Conservation (phyloP, 2,888 invertebrate genomes). For the Choristoneura rosaceana region DNA sequence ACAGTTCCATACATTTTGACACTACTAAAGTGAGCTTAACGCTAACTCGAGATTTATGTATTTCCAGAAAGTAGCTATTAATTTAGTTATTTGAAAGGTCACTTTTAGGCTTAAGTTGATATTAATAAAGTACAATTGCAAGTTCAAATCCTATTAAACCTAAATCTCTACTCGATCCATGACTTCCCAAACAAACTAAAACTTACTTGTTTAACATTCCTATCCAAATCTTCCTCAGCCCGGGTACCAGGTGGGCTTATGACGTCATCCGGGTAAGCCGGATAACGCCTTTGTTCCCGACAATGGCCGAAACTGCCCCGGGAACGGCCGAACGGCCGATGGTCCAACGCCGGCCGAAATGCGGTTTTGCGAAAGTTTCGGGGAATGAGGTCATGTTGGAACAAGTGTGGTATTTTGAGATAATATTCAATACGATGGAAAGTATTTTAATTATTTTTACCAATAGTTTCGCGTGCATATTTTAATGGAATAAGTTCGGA, state of each 20-base stretch:
- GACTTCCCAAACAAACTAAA: neutral
- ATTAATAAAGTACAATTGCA: neutral
- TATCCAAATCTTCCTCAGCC: constrained; percentile 19
- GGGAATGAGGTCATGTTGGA: constrained; percentile 1
- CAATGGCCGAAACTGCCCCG: neutral
- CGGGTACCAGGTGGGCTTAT: constrained; percentile 52
- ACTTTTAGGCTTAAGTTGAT: no score
- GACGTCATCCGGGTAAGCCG: constrained; percentile 56
- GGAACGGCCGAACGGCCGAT: neutral
- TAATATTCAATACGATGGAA: no score
- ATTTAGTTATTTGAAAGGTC: no score
- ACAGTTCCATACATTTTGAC: no score
- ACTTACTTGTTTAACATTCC: neutral
- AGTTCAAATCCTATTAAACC: neutral
- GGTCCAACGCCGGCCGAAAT: neutral
- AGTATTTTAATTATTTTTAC: no score
- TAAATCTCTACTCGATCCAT: neutral
- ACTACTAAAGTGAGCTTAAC: no score
- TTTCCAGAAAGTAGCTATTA: no score
- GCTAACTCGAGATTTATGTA: no score
- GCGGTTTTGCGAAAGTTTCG: neutral
- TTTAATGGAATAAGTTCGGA: no score
- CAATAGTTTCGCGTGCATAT: no score
- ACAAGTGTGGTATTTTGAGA: neutral
- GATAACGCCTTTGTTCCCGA: constrained; percentile 44